Percentiles rank a stretch among this genome's conserved stretches.
Evolutionary conservation across 2,113 vertebrate genomes (phyloP).

Genomic region (Caracal caracal): DNA sequence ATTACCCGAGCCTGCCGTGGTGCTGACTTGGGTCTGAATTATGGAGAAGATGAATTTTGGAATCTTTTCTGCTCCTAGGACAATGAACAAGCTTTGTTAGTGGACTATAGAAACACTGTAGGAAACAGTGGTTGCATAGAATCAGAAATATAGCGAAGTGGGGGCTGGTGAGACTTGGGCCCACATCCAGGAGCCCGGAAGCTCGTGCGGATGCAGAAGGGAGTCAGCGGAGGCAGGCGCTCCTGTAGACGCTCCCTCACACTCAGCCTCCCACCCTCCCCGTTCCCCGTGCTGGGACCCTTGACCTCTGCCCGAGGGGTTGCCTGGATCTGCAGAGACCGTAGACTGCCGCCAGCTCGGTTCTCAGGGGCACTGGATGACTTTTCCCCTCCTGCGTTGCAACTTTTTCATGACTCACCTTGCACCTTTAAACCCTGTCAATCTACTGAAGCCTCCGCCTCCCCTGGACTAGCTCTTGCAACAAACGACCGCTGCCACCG

Average conservation of each 20-base stretch:
- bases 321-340: background rate
- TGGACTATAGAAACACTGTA: background rate
- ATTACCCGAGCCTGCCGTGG: background rate
- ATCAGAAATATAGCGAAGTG: background rate
- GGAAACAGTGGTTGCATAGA: background rate
- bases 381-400: rapidly evolving
- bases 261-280: background rate
- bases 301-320: background rate
- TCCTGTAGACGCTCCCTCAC: background rate
- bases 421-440: background rate
- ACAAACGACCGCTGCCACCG: background rate
- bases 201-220: rapidly evolving
- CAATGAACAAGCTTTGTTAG: slow-evolving; percentile 32
- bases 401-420: background rate
- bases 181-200: background rate
- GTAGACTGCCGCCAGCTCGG: rapidly evolving
- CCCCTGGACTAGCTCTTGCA: background rate
- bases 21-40: slow-evolving; percentile 34
- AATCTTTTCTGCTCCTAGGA: slow-evolving; percentile 23
- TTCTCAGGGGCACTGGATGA: background rate
- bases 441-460: rapidly evolving
- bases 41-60: slow-evolving; percentile 54
- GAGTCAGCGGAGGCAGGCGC: rapidly evolving
- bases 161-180: background rate
- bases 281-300: rapidly evolving